phyloP scores from a whole-genome alignment of 2,797 vertebrate genomes.

The Oceanodroma leucorhoa region DNA sequence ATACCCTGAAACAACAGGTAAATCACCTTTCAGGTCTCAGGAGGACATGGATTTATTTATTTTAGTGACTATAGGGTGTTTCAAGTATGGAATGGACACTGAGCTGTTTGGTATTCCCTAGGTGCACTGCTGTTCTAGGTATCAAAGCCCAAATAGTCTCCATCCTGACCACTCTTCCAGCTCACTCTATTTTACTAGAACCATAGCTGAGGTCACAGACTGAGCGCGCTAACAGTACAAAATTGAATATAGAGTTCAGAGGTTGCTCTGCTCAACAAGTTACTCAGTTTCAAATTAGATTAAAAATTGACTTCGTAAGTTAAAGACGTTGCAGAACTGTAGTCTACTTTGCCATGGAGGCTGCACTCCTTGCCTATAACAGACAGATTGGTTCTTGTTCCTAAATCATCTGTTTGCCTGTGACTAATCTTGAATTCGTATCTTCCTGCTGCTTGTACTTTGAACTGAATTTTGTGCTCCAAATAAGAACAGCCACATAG shows the following conservation, averaged over 20 bases:
- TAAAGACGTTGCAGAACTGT: constrained; percentile 19
- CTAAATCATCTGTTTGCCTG: constrained; percentile 39
- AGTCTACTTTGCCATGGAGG: background rate
- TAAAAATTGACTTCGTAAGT: constrained; percentile 26
- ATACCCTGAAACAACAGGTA: background rate
- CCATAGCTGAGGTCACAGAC: background rate
- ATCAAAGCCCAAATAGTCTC: background rate
- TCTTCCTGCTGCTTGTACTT: constrained; percentile 49
- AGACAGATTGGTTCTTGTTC: constrained; percentile 43
- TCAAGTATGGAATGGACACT: background rate
- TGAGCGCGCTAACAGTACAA: background rate
- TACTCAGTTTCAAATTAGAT: constrained; percentile 52
- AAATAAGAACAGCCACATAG: background rate
- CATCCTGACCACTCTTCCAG: background rate
- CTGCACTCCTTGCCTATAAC: background rate
- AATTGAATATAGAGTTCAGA: background rate
- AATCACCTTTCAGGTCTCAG: background rate
- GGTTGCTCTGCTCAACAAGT: constrained; percentile 17
- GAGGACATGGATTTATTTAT: background rate
- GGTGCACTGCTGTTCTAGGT: background rate
- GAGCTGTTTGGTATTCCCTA: background rate
- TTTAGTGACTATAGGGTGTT: background rate
- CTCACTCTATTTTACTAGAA: background rate
- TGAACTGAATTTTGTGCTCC: constrained; percentile 15
- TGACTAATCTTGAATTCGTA: constrained; percentile 39